Percentiles rank a stretch among this genome's conserved stretches.
Evolutionary conservation across 1,140 invertebrate genomes (phyloP).

Genomic region (Caenorhabditis remanei): DNA sequence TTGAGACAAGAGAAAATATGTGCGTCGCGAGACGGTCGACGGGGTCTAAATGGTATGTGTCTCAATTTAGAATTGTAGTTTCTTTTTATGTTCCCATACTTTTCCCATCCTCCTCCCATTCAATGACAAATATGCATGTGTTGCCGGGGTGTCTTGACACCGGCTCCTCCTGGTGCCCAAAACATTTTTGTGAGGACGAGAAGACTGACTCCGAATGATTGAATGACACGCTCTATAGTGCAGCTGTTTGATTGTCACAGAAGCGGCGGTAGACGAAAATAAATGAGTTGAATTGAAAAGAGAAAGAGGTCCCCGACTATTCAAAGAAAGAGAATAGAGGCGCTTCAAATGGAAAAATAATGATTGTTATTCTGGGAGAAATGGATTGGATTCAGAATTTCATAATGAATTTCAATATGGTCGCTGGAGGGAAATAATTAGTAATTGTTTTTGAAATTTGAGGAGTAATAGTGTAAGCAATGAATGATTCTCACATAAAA

Average conservation of each 20-base stretch:
- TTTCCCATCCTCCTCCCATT: not conserved
- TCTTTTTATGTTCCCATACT: not conserved
- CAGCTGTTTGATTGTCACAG: conserved; percentile 45
- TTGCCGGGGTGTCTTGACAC: not conserved
- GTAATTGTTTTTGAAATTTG: too few species aligned
- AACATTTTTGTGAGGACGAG: conserved; percentile 7
- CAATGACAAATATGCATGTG: conserved; percentile 11
- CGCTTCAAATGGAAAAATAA: conserved; percentile 39
- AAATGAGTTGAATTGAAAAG: conserved; percentile 50
- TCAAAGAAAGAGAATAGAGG: conserved; percentile 12
- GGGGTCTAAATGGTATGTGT: conserved; percentile 62
- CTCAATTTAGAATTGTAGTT: not conserved
- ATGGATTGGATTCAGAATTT: not conserved
- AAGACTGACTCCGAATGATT: conserved; percentile 34
- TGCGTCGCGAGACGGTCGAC: conserved; percentile 70
- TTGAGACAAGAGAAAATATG: conserved; percentile 77
- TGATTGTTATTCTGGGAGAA: not conserved
- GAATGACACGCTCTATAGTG: conserved; percentile 38
- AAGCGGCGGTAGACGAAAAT: conserved; percentile 52
- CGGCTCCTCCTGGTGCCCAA: not conserved
- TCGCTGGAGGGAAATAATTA: too few species aligned
- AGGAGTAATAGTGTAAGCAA: too few species aligned
- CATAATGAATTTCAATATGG: not conserved
- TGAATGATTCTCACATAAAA: too few species aligned
- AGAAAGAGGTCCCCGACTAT: conserved; percentile 37